Base-by-base conservation (phyloP, 2,797 vertebrate species). In the Melanotaenia pygmaea region DNA sequence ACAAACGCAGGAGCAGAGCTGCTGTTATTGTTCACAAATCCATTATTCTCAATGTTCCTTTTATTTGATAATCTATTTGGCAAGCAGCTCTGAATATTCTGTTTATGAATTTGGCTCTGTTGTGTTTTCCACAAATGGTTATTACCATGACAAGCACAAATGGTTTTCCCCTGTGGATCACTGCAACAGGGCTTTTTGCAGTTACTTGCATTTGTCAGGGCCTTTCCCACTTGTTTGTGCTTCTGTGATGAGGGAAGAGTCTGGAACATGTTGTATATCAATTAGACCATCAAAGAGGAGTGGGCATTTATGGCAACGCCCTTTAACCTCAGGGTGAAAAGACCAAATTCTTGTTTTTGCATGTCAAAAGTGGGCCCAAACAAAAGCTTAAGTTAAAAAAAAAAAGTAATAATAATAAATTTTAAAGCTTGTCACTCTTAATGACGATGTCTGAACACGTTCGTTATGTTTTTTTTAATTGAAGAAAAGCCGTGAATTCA, bases 231-330 rank as follows among this genome's bases (percentile, higher is more conserved):
- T 89, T 89, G 89, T 89, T 89, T 91, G 87, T 83, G 81, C 70
- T 64, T 70, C 62, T 75, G 40, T 80, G 83, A 86, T 77, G 77
- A 89, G 79, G 86, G 74, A 64, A 70, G 81, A 70, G 88, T 81
- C 86, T 90, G 88, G 88, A 90, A 86, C 89, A 88, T 71, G 89
- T 64, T 92, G 87, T 93, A 94, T 87, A 93, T 94, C 93, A 93
- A 92, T 95, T 91, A 91, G 72, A 71, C 66, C 91, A 92, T 95
- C 89, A 95, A 94, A 94, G 87, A 51, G 61, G 24, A 37, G 34
- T 5, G 81, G 87, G 85, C 91, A 83, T 93, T 91, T 93, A 92
- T 83, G 86, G 88, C 58, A 13, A 65, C 38, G 64, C 82, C 90
- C 88, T 93, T 91, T 94, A 78, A 93, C 94, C 94, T 66, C 79